These are phyloP conservation scores for Sanderia malayensis DNA, from an alignment of 30 jellyfish, hydroid and myxozoan species.

Conservation along the genomic window DNA sequence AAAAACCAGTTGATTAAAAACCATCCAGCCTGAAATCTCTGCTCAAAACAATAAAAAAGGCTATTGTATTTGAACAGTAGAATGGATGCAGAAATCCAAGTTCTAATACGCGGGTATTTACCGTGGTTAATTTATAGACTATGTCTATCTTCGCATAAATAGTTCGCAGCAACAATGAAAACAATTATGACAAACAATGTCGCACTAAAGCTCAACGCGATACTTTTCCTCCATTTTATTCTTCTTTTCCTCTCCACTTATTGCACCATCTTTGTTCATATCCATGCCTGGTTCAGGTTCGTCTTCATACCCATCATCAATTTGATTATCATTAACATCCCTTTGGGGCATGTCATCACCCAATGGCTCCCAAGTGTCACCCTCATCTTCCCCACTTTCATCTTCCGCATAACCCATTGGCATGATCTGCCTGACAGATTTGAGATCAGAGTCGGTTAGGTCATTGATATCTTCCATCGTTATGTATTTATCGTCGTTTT, in stretches of 20 bases:
- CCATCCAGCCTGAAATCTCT: no score
- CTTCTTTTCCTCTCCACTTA: background rate
- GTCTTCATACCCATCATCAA: background rate
- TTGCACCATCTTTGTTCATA: background rate
- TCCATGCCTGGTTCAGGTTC: background rate
- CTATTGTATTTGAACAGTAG: no score
- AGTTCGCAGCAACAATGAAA: no score
- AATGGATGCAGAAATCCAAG: no score
- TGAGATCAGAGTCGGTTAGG: constrained; percentile 39
- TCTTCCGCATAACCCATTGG: constrained; percentile 58
- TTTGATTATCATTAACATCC: background rate
- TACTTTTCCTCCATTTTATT: background rate
- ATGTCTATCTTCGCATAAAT: no score
- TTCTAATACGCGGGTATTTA: no score
- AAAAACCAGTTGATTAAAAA: no score
- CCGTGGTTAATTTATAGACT: no score
- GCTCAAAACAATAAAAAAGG: no score
- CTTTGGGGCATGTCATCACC: constrained; percentile 20
- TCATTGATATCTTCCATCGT: constrained; percentile 65
- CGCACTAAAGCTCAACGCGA: constrained; percentile 1
- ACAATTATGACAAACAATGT: no score
- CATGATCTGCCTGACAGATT: constrained; percentile 28
- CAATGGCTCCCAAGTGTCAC: constrained; percentile 16
- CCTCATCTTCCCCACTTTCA: constrained; percentile 37
- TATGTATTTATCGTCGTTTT: constrained; percentile 44